phyloP scores from a whole-genome alignment of 2,797 vertebrate species.

The Limnodromus scolopaceus region DNA sequence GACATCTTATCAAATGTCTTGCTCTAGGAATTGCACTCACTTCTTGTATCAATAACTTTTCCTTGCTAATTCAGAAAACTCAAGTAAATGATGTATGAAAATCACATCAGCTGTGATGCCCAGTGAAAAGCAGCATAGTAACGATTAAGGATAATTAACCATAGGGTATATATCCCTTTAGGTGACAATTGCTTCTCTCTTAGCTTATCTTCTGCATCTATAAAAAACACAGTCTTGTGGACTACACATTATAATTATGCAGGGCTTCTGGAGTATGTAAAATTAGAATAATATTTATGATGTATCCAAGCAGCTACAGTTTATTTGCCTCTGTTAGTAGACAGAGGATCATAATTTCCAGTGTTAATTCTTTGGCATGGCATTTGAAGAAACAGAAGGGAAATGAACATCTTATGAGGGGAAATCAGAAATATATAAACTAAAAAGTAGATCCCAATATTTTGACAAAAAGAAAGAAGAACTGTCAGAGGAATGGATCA shows the following conservation, averaged over 20 bases:
- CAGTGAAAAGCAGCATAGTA: neutral
- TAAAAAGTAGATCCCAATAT: neutral
- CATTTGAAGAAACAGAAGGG: neutral
- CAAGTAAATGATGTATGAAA: neutral
- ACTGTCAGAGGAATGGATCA: neutral
- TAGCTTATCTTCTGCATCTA: neutral
- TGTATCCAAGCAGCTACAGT: neutral
- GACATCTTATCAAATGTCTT: neutral
- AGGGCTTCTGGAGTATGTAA: neutral
- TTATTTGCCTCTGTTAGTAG: neutral
- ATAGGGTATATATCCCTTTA: neutral
- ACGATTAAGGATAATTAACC: neutral
- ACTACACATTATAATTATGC: neutral
- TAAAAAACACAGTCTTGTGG: neutral
- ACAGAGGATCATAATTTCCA: neutral
- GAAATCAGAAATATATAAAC: neutral
- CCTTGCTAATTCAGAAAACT: neutral
- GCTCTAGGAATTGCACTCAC: neutral
- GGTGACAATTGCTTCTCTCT: neutral
- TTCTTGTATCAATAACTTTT: neutral
- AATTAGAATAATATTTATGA: neutral
- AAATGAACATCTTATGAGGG: neutral
- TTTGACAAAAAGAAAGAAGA: neutral
- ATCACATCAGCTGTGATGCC: neutral
- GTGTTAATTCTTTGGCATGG: neutral